A percentile compares a stretch with the other conserved stretches of the same genome.
Evolutionary conservation across 2,888 invertebrate species (phyloP).

Genomic region (Eupithecia inturbata): DNA sequence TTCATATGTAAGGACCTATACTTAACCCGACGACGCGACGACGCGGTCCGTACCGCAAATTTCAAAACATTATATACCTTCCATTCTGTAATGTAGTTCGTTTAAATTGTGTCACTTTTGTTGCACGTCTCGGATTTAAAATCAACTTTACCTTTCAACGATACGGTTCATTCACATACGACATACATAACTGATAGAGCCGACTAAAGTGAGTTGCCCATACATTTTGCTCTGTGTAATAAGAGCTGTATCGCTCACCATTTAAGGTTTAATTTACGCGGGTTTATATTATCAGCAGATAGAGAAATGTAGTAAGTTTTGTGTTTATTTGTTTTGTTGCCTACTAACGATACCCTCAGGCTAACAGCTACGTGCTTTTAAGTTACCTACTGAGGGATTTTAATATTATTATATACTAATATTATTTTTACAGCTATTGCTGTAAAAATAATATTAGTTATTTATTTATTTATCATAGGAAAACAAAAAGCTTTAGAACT

Average conservation of each 20-base stretch:
- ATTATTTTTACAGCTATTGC: background rate
- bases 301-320: background rate
- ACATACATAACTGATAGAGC: background rate
- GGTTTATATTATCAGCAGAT: background rate
- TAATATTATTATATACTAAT: no score
- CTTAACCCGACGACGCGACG: no score
- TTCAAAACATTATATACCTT: slow-evolving; percentile 20
- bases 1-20: no score
- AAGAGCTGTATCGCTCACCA: background rate
- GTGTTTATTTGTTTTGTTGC: slow-evolving; percentile 7
- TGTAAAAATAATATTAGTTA: background rate
- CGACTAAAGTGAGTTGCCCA: background rate
- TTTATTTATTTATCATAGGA: no score
- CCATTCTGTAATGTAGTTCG: slow-evolving; percentile 6
- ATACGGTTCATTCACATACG: background rate
- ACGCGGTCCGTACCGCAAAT: slow-evolving; percentile 11
- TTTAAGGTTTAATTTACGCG: background rate
- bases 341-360: slow-evolving; percentile 5
- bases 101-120: slow-evolving; percentile 12
- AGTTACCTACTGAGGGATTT: background rate
- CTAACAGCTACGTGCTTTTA: background rate
- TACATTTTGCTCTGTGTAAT: background rate
- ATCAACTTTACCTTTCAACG: background rate
- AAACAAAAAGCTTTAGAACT: no score
- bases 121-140: background rate